These are phyloP conservation scores for Asobara japonica DNA, from an alignment of 1,140 invertebrate genomes.

Conservation along the genomic window DNA sequence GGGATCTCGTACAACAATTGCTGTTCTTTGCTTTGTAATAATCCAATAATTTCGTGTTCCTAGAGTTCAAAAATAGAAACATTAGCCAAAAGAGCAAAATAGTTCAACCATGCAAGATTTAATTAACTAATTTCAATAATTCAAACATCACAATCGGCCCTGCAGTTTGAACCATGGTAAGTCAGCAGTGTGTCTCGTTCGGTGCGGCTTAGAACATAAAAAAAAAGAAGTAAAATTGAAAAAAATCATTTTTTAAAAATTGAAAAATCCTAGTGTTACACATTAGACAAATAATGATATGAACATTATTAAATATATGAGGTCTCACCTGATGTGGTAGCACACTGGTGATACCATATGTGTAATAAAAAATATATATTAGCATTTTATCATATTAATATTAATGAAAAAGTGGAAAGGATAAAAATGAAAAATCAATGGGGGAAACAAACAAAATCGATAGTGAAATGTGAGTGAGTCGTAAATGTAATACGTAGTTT, in stretches of 20 bases:
- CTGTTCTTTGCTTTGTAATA: slow-evolving; percentile 1
- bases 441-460: slow-evolving; percentile 16
- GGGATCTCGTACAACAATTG: not conserved
- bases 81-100: slow-evolving; percentile 29
- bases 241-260: not conserved
- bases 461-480: slow-evolving; percentile 36
- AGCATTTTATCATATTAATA: slow-evolving; percentile 39
- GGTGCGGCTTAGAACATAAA: slow-evolving; percentile 44
- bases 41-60: not conserved
- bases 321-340: slow-evolving; percentile 18
- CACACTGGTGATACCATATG: slow-evolving; percentile 34
- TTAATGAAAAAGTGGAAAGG: slow-evolving; percentile 6
- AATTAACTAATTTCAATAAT: not conserved
- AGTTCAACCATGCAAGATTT: slow-evolving; percentile 13
- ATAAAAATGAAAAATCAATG: slow-evolving; percentile 16
- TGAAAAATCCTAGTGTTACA: slow-evolving; percentile 35
- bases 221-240: slow-evolving; percentile 8
- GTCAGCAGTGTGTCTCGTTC: slow-evolving; percentile 43
- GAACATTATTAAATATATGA: slow-evolving; percentile 47
- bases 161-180: slow-evolving; percentile 3
- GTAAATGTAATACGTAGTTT: slow-evolving; percentile 45
- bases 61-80: not conserved
- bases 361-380: slow-evolving; percentile 42
- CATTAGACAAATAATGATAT: slow-evolving; percentile 47
- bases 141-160: not conserved